Evolutionary conservation across 2,113 vertebrate genomes (phyloP), one percentile per base, ranked within the genome.

Genomic region (Sakesphorus luctuosus): DNA sequence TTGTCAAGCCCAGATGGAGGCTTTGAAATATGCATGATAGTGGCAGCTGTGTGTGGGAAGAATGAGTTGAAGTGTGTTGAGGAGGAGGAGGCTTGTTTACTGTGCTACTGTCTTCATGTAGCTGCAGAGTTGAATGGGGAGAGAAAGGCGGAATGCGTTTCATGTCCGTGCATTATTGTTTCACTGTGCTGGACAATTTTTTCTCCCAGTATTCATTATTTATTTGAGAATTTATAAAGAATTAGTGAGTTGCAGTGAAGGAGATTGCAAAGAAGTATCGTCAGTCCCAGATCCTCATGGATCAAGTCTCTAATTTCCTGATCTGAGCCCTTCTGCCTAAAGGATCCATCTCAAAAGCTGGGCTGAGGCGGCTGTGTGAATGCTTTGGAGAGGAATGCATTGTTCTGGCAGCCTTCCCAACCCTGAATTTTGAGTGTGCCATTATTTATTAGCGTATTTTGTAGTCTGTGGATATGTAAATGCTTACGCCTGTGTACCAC

Each of bases 31-130:
- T 97, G 96, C 93, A 98, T 98, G 95, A 88, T 96, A 95, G 97
- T 96, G 97, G 96, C 98, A 98, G 98, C 97, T 98, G 98, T 97
- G 96, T 97, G 98, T 98, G 97, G 98, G 98, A 97, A 98, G 98
- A 97, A 96, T 96, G 96, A 95, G 89, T 96, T 97, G 89, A 97
- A 97, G 93, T 97, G 92, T 97, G 93, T 96, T 96, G 94, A 98
- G 97, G 97, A 97, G 96, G 97, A 93, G 95, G 96, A 91, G 85
- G 93, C 92, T 95, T 97, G 96, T 97, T 97, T 97, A 97, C 94
- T 95, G 87, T 90, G 95, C 74, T 88, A 52, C 90, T 72, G 96
- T 91, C 91, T 97, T 97, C 87, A 89, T 89, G 94, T 93, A 96
- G 96, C 78, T 96, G 74, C 8, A 3, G 86, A 97, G 87, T 49